A percentile compares a stretch with the other conserved stretches of the same genome.
These are phyloP conservation scores for Sinocyclocheilus maitianheensis DNA, from an alignment of 2,113 vertebrate species.

Conservation along the genomic window DNA sequence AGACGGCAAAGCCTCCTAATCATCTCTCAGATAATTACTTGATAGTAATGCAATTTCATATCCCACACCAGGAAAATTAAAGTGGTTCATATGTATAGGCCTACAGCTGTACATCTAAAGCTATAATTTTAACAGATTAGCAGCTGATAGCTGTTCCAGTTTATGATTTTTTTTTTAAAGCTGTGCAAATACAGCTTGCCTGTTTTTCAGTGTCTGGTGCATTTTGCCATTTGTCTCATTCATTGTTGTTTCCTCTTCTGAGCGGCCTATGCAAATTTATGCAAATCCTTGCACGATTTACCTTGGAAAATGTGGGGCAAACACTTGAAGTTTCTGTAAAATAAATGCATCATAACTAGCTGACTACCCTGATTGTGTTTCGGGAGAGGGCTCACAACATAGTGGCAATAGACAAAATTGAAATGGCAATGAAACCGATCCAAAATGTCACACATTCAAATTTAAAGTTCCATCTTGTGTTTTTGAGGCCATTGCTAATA, in stretches of 20 bases:
- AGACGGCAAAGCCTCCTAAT: neutral
- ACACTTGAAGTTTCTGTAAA: slow-evolving; percentile 34
- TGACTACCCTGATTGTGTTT: neutral
- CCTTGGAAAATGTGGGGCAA: slow-evolving; percentile 26
- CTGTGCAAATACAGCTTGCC: neutral
- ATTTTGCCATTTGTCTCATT: neutral
- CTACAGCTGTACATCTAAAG: slow-evolving; percentile 7
- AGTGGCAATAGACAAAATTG: neutral
- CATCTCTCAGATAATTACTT: slow-evolving; percentile 9
- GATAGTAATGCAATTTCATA: slow-evolving; percentile 25
- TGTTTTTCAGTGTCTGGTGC: slow-evolving; percentile 1
- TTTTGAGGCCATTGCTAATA: neutral
- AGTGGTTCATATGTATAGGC: neutral
- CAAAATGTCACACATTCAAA: neutral
- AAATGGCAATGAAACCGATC: neutral
- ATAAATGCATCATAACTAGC: slow-evolving; percentile 13
- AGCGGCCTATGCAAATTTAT: slow-evolving; percentile 10
- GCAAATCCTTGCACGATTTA: slow-evolving; percentile 21
- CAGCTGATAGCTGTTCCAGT: neutral
- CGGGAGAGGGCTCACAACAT: neutral
- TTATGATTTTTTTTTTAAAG: neutral
- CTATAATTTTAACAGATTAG: neutral
- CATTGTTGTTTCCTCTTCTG: slow-evolving; percentile 1
- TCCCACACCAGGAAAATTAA: neutral
- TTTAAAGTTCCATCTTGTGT: neutral